These are phyloP conservation scores for Digitonthophagus gazella DNA, from an alignment of 2,888 invertebrate genomes.

Conservation along the genomic window DNA sequence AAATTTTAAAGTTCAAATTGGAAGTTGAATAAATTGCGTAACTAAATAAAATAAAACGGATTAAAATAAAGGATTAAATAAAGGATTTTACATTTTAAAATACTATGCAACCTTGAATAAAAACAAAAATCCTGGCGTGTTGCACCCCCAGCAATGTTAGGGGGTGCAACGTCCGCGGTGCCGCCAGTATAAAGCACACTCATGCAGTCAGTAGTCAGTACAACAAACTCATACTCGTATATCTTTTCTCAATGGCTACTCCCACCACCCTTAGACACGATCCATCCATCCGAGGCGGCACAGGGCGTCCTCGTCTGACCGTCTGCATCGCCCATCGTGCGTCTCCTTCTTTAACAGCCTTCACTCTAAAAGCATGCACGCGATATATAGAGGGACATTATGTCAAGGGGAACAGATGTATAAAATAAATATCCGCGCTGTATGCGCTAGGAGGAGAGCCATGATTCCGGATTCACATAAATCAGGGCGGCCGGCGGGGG, in stretches of 20 bases:
- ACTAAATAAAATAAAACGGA: no score
- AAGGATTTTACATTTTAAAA: no score
- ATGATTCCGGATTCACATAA: conserved; percentile 63
- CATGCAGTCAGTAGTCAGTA: conserved; percentile 47
- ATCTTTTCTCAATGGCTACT: conserved; percentile 53
- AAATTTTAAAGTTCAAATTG: background rate
- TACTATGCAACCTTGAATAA: background rate
- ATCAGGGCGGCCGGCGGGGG: conserved; percentile 51
- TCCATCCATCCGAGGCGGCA: conserved; percentile 42
- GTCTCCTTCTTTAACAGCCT: conserved; percentile 55
- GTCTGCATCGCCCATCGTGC: conserved; percentile 25
- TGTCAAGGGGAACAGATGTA: conserved; percentile 63
- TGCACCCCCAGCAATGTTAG: background rate
- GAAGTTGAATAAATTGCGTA: background rate
- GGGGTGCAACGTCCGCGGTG: conserved; percentile 37
- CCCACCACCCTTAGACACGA: conserved; percentile 43
- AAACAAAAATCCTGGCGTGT: conserved; percentile 2
- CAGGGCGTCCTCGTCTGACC: conserved; percentile 20
- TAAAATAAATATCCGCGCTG: conserved; percentile 59
- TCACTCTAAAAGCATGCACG: conserved; percentile 61
- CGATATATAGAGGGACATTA: conserved; percentile 67
- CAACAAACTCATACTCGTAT: conserved; percentile 57
- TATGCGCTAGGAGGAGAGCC: conserved; percentile 52
- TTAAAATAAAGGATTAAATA: no score
- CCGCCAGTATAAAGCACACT: conserved; percentile 41